Base-by-base conservation (phyloP, 2,888 invertebrate species). In the Lissocephala sabroskyi region DNA sequence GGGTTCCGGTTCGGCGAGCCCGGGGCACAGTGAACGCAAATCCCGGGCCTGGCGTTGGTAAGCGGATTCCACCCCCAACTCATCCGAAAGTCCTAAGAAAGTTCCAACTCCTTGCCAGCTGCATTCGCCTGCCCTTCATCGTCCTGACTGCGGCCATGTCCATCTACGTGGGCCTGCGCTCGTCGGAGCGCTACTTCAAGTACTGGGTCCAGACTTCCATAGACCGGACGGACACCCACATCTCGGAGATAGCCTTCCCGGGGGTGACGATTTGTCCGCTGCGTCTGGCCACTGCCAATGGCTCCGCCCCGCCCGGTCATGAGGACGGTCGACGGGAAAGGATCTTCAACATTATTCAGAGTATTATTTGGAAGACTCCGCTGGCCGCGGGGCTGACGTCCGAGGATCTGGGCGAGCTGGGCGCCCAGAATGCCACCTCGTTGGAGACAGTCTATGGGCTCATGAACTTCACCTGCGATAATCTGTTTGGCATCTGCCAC, bases 141-240 rank as follows among this genome's bases (percentile, higher is more conserved):
- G 1, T 64, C 0, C 1, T 74, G n/a, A 62, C 61, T 1, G 33
- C 52, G 0, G 10, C 28, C 2, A n/a, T 51, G 39, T 70, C 80
- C 0, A 46, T 57, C 10, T 79, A 79, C 26, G 62, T 81, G 0
- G 53, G 66, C 4, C 23, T 62, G 1, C 37, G 80, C 2, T 80
- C 81, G 0, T 65, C 66, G 16, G 54, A 59, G 16, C 63, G 73
- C 2, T 79, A 80, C 19, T 79, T 80, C 13, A 48, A 53, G 36
- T 73, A 59, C 45, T 80, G 78, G 75, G 78, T 75, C 1, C 76
- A 81, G 41, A 80, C 80, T 14, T 63, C 76, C 10, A 81, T 80
- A n/a, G 75, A 77, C 30, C 63, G 78, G 9, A 79, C 80, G 1
- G 79, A 79, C 39, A 56, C 79, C 3, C 81, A 80, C 32, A 63